Base-by-base conservation (phyloP, 2,113 vertebrate species). In the Aphyosemion australe region DNA sequence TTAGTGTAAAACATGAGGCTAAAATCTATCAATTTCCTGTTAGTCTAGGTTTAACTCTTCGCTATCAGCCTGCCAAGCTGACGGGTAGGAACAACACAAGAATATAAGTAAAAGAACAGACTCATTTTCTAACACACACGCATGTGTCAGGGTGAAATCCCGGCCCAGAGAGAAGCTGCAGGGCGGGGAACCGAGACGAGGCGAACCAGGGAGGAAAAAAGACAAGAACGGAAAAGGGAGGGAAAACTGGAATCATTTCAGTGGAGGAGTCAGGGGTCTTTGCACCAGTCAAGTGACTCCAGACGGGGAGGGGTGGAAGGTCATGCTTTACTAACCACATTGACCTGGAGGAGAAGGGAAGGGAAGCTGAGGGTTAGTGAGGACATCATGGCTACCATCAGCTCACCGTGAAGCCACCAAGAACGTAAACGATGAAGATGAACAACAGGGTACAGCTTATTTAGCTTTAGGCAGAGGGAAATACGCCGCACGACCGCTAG, bases 301-400 rank as follows among this genome's bases (percentile, higher is more conserved):
- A 86, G 61, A 63, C 79, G 57, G 56, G 20, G 45, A 42, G 46
- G 11, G 50, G 32, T 8, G 48, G 68, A 37, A 56, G 65, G 84
- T 88, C 89, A 91, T 75, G 88, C 84, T 89, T 90, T 87, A 85
- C 83, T 90, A 80, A 87, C 67, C 86, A 83, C 87, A 88, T 75
- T 88, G 86, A 91, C 75, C 56, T 60, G 65, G 51, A 69, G 42
- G 71, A 85, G 81, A 86, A 84, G 79, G 34, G 61, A 37, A 20
- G 42, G 47, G 77, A 82, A 75, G 52, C 39, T 50, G 52, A 43
- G 39, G 69, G 53, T 64, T 43, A 58, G 69, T 73, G 73, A 61
- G 63, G 78, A 68, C 72, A 69, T 51, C 72, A 48, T 18, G 64
- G 52, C 56, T 9, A 13, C 70, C 67, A 46, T 74, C 61, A 53